These are phyloP conservation scores for Pipistrellus kuhlii DNA, from an alignment of 2,797 vertebrate species.

Conservation along the genomic window DNA sequence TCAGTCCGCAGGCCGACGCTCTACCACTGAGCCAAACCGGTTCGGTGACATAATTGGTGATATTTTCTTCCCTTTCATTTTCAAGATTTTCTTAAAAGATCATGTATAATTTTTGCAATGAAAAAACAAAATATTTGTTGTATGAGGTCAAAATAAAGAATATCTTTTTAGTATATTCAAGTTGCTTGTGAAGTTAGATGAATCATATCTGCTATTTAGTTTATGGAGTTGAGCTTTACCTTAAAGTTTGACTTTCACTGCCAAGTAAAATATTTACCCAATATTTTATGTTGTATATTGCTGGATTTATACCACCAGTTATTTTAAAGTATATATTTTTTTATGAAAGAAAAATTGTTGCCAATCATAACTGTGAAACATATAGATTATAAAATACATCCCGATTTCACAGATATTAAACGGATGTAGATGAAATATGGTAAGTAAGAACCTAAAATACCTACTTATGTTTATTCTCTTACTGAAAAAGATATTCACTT, in stretches of 20 bases:
- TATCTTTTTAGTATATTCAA: not conserved
- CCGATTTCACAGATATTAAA: conserved; percentile 3
- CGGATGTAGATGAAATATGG: conserved; percentile 10
- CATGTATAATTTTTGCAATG: not conserved
- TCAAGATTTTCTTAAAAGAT: not conserved
- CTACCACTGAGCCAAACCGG: too few species aligned
- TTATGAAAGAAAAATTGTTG: not conserved
- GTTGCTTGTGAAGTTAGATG: conserved; percentile 7
- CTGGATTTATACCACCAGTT: not conserved
- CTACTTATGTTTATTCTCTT: not conserved
- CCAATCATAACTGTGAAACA: not conserved
- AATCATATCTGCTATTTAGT: not conserved
- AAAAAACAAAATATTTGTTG: not conserved
- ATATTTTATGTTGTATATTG: not conserved
- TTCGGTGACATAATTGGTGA: not conserved
- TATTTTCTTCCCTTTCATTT: conserved; percentile 24
- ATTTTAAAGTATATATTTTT: conserved; percentile 35
- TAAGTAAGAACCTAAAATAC: conserved; percentile 34
- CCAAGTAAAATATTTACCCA: not conserved
- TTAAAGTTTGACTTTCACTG: conserved; percentile 37
- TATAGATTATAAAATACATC: conserved; percentile 25
- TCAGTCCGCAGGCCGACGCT: too few species aligned
- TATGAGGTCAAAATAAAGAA: conserved; percentile 44
- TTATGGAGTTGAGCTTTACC: not conserved
- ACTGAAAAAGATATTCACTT: not conserved